Conservation (phyloP, 2,888 invertebrate genomes). For the Cyrtodaria siliqua region DNA sequence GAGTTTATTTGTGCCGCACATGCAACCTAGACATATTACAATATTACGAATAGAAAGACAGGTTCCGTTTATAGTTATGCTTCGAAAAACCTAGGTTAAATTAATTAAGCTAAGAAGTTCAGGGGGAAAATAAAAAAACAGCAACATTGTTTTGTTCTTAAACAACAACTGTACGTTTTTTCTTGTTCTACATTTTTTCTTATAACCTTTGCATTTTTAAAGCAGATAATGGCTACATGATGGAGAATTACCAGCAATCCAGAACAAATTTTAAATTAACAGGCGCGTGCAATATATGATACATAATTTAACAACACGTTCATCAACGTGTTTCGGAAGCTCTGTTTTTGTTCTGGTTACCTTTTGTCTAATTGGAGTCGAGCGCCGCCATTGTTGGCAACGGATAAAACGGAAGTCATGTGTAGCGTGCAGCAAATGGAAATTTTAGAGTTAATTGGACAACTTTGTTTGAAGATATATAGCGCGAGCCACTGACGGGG, state of each 20-base stretch:
- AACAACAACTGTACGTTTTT: not conserved
- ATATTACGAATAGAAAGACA: too few relatives aligned
- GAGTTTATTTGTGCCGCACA: too few relatives aligned
- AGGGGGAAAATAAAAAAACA: too few relatives aligned
- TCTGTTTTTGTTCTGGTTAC: conserved; percentile 48
- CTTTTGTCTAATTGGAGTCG: conserved; percentile 48
- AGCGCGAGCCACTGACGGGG: not conserved
- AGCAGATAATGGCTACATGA: conserved; percentile 1
- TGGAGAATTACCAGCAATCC: conserved; percentile 35
- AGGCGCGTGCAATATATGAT: conserved; percentile 57
- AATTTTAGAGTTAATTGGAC: conserved; percentile 51
- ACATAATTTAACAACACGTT: conserved; percentile 52
- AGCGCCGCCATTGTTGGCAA: conserved; percentile 40
- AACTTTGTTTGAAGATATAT: conserved; percentile 50
- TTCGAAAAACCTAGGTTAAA: too few relatives aligned
- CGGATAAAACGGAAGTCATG: conserved; percentile 43
- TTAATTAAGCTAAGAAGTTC: too few relatives aligned
- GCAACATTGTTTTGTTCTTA: too few relatives aligned
- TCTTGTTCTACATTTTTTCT: not conserved
- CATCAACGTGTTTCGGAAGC: conserved; percentile 42
- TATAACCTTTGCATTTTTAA: conserved; percentile 2
- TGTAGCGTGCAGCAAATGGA: conserved; percentile 24
- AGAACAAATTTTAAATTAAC: conserved; percentile 51
- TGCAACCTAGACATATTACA: too few relatives aligned
- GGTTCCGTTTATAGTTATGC: too few relatives aligned